A percentile compares a stretch with the other conserved stretches of the same genome.
Evolutionary conservation across 1,140 invertebrate genomes (phyloP).

Genomic region (Megathymus violae): DNA sequence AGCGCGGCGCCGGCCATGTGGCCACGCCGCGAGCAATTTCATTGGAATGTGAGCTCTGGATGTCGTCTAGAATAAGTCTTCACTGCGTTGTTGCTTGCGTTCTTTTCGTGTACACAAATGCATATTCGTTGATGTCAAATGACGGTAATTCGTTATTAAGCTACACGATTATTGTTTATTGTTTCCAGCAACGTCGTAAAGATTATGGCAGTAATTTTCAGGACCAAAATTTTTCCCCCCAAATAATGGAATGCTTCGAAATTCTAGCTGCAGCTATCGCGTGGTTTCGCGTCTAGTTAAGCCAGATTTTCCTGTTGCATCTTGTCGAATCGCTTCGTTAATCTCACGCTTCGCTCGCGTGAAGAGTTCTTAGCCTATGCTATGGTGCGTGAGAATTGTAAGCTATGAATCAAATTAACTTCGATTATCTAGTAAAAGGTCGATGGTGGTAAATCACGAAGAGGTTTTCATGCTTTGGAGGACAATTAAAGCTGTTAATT

Average conservation of each 20-base stretch:
- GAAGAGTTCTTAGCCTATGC: background rate
- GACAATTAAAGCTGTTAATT: background rate
- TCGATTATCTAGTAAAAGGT: background rate
- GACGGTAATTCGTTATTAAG: background rate
- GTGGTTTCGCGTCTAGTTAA: slow-evolving; percentile 18
- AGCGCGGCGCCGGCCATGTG: slow-evolving; percentile 63
- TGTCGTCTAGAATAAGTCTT: slow-evolving; percentile 2
- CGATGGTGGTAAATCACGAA: background rate
- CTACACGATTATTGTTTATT: background rate
- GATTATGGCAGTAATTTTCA: background rate
- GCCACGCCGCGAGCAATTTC: slow-evolving; percentile 56
- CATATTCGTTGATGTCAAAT: background rate
- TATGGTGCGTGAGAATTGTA: slow-evolving; percentile 3
- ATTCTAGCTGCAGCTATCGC: slow-evolving; percentile 17
- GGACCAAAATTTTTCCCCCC: background rate
- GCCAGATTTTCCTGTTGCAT: slow-evolving; percentile 36
- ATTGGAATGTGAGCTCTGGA: slow-evolving; percentile 55
- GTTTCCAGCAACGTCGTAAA: no score
- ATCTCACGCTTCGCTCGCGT: slow-evolving; percentile 36
- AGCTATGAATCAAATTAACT: background rate
- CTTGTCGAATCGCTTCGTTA: slow-evolving; percentile 55
- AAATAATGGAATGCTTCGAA: background rate
- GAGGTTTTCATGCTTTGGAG: background rate
- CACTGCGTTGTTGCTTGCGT: background rate
- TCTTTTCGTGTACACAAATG: background rate